These are phyloP conservation scores for Podocnemis expansa DNA, from an alignment of 2,113 vertebrate species.

Conservation along the genomic window DNA sequence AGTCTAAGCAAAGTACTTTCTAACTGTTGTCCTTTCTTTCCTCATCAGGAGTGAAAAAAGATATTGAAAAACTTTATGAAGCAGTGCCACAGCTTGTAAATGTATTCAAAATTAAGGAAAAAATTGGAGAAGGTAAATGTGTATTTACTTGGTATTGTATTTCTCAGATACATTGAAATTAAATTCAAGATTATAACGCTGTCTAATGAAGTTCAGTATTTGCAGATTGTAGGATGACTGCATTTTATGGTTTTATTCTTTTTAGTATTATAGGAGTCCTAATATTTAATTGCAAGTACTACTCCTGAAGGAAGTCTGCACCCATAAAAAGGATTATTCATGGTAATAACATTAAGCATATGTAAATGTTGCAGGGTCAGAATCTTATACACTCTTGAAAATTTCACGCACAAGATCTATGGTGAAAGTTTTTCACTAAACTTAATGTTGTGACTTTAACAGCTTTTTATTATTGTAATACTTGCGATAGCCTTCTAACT, in stretches of 20 bases:
- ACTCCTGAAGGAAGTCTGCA: too few species aligned
- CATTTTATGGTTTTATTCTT: background rate
- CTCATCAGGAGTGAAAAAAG: conserved; percentile 82
- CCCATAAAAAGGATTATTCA: background rate
- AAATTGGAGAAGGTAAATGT: conserved; percentile 94
- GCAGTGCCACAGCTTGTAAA: conserved; percentile 90
- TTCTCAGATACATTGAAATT: background rate
- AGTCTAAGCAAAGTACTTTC: background rate
- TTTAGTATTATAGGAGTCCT: background rate
- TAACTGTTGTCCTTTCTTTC: conserved; percentile 39
- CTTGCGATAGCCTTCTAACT: background rate
- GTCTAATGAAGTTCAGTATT: background rate
- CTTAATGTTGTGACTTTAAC: background rate
- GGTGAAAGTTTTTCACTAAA: background rate
- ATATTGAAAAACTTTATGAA: conserved; percentile 91
- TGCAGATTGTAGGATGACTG: background rate
- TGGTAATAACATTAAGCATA: background rate
- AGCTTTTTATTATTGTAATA: background rate
- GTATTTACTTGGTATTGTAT: background rate
- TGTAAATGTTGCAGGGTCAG: background rate
- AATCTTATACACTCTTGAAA: background rate
- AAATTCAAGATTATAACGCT: background rate
- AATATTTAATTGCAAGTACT: background rate
- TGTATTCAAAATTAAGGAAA: conserved; percentile 89
- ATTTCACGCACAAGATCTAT: background rate